Evolutionary conservation across 2,113 vertebrate genomes (phyloP), one percentile per base, ranked within the genome.

Genomic region (Tyto alba): DNA sequence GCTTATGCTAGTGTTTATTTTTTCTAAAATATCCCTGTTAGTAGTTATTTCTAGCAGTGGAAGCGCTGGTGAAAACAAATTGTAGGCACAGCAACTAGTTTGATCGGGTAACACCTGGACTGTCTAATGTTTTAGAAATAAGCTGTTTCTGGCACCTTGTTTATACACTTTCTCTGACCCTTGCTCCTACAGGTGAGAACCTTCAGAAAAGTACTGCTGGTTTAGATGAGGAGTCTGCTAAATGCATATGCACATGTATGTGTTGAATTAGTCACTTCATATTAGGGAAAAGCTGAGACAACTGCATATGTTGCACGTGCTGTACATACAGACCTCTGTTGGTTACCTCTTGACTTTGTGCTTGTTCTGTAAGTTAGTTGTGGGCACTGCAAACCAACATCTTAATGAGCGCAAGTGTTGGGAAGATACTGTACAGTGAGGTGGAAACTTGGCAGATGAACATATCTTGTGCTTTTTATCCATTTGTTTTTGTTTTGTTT

Each of bases 241-340:
- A 72, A 50, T 64, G 56, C 0, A 0, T 86, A 10, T 10, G 30
- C 62, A 36, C 16, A 0, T 38, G 2, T 62, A 1, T 14, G n/a
- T 59, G 38, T 55, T 59, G 60, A 55, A 63, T 74, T 73, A 92
- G 56, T 71, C 13, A 9, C 30, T 26, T 88, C 41, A 40, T 67
- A 1, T 48, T 71, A 86, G 43, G 48, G 40, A 66, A 59, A 74
- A 92, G 68, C 41, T 67, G 92, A 74, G 60, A 34, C 52, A 85
- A 11, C 60, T 52, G 38, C 4, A 2, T 26, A 22, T 1, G 1
- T 89, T 64, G 27, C 40, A 7, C 30, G 63, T 89, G 18, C 50
- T 3, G 0, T 59, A 77, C 22, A 26, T 73, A 29, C n/a, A 73
- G 63, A 57, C 16, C 57, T 91, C 23, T 68, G 23, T 52, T 72